Conservation (phyloP, 2,797 vertebrate genomes). For the Tapirus indicus region DNA sequence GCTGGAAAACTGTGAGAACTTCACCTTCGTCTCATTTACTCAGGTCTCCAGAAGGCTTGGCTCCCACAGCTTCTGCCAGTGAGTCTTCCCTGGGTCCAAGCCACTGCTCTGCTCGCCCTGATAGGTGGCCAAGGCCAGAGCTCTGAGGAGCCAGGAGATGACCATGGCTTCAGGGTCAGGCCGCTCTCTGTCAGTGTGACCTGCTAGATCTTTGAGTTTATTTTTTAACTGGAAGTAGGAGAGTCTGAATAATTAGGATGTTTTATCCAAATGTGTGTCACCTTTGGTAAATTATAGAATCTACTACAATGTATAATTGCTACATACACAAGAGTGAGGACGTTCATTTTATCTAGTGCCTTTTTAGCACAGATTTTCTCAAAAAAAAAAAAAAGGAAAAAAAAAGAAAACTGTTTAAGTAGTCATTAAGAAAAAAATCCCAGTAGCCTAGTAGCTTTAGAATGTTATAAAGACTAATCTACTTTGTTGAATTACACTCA, state of each 20-base stretch:
- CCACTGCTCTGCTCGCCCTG: not conserved
- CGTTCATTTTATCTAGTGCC: slow-evolving; percentile 81
- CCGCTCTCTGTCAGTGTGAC: not conserved
- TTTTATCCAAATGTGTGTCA: slow-evolving; percentile 66
- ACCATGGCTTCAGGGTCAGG: not conserved
- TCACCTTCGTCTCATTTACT: slow-evolving; percentile 85
- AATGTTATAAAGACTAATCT: slow-evolving; percentile 22
- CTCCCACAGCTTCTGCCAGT: slow-evolving; percentile 77
- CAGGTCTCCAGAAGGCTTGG: slow-evolving; percentile 82
- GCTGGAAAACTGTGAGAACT: slow-evolving; percentile 84
- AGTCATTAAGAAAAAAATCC: slow-evolving; percentile 65
- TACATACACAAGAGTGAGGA: slow-evolving; percentile 50
- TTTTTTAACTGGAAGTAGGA: slow-evolving; percentile 50
- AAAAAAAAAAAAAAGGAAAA: not conserved
- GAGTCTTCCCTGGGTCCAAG: not conserved
- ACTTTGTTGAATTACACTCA: slow-evolving; percentile 61
- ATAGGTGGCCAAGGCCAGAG: not conserved
- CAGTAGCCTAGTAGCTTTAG: slow-evolving; percentile 71
- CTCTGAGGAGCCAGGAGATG: not conserved
- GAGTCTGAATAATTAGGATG: slow-evolving; percentile 37
- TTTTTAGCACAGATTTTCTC: slow-evolving; percentile 82
- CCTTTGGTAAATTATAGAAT: slow-evolving; percentile 59
- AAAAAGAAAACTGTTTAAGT: slow-evolving; percentile 42
- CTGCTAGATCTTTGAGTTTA: slow-evolving; percentile 1
- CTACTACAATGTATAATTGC: slow-evolving; percentile 66